Evolutionary conservation across 2,888 invertebrate genomes (phyloP), one percentile per base, ranked within the genome.

Genomic region (Choreutis nemorana): DNA sequence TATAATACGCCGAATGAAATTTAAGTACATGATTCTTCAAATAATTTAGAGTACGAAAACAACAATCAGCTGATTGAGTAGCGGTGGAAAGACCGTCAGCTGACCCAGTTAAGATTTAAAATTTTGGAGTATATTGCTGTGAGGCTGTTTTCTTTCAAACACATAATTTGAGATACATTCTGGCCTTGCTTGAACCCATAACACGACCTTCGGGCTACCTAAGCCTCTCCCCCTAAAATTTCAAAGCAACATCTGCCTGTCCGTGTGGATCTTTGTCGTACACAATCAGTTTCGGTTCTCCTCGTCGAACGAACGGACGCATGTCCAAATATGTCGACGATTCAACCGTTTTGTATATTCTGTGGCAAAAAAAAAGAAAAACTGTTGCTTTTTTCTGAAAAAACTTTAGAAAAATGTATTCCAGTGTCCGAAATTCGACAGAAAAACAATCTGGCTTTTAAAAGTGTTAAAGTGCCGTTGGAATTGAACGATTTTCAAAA

Each of bases 21-120:
- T 23, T 23, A 23, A 23, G n/a, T 23, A 23, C n/a, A 10, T 23
- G 23, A 23, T 23, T 23, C 8, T 23, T 23, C 18, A 30, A 24
- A 24, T 12, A 24, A 12, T 24, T 4, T 24, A 10, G 13, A 24
- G 13, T 24, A 24, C 24, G 24, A 24, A 24, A 24, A 24, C 24
- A 24, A 24, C 24, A 24, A 24, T 24, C 24, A 24, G 24, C 24
- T 24, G 24, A 10, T 11, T 24, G 24, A 13, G 4, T 24, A 24
- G 24, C 24, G 24, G 24, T 24, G 24, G 24, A 24, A 24, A 24
- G 24, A 24, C 11, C 24, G 24, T 24, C 24, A 24, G 24, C 24
- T 24, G 11, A 24, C 24, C 5, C 4, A 24, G 24, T 24, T 12
- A 24, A 24, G 24, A 24, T 24, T 12, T 13, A 24, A 13, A 24